Base-by-base conservation (phyloP, 1,140 invertebrate genomes). In the Solen grandis region DNA sequence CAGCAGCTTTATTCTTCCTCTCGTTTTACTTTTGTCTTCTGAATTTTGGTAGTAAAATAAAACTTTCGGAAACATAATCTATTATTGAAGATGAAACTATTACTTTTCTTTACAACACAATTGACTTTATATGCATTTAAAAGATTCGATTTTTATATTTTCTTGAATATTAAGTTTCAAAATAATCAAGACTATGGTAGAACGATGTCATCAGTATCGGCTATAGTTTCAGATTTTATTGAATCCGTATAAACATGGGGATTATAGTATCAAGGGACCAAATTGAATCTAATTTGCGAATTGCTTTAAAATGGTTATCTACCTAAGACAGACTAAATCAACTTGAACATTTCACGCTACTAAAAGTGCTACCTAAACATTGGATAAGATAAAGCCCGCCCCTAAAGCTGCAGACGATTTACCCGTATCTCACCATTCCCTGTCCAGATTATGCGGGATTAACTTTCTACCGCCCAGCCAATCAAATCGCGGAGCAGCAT, bases 381-480 rank as follows among this genome's bases (percentile, higher is more conserved):
- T 38, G 68, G 57, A 69, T 54, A 63, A 65, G 66, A 72, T 73
- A 63, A 73, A 41, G n/a, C 60, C 66, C 69, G 69, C 77, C 77
- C 66, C 25, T 16, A 16, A 8, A 50, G 25, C n/a, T n/a, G n/a
- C n/a, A n/a, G n/a, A n/a, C n/a, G n/a, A n/a, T 38, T 41, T 46
- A 52, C 41, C 57, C 36, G 38, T 41, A 52, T 36, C 35, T 52
- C 29, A 72, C 68, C 57, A 38, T 19, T 36, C 41, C 38, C 27
- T n/a, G 52, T n/a, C 10, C 46, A 60, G 65, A 79, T 79, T 69
- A 69, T 19, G 36, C 54, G 65, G 62, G 76, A 79, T 70, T 69
- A 70, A 8, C 10, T 10, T 13, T 27, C 41, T 46, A 46, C 41
- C 63, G 27, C 25, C 33, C 57, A 65, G 35, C 77, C 69, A 80